Percentiles rank a stretch among this genome's conserved stretches.
These are phyloP conservation scores for Oryzias sinensis DNA, from an alignment of 2,797 vertebrate genomes.

Conservation along the genomic window DNA sequence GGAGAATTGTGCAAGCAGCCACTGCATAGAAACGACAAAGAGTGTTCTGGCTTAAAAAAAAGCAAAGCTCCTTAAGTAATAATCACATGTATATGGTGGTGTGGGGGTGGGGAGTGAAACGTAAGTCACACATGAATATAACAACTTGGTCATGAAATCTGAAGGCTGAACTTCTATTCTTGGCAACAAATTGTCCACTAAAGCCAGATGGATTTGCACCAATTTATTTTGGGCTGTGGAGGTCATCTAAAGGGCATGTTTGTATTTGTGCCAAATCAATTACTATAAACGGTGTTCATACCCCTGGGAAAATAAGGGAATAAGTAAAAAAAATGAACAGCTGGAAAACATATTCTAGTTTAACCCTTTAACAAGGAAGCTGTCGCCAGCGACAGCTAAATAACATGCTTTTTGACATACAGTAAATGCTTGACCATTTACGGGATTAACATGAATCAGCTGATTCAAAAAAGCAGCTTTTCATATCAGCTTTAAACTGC, in stretches of 20 bases:
- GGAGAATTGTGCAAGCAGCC: constrained; percentile 30
- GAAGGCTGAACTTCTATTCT: constrained; percentile 70
- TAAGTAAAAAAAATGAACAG: constrained; percentile 52
- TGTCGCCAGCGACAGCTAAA: too few species aligned
- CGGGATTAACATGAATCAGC: too few species aligned
- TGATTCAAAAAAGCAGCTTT: too few species aligned
- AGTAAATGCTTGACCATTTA: too few species aligned
- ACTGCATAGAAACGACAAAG: constrained; percentile 37
- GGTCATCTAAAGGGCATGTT: constrained; percentile 62
- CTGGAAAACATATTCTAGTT: not conserved
- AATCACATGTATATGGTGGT: constrained; percentile 65
- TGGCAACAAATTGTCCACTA: constrained; percentile 62
- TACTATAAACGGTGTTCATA: constrained; percentile 59
- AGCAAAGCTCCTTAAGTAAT: constrained; percentile 44
- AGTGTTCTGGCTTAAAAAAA: constrained; percentile 34
- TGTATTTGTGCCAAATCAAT: constrained; percentile 74
- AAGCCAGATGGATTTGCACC: constrained; percentile 73
- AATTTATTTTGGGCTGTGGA: constrained; percentile 66
- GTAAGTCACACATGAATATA: constrained; percentile 63
- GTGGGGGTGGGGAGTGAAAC: constrained; percentile 56
- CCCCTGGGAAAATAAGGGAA: constrained; percentile 47
- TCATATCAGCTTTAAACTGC: too few species aligned
- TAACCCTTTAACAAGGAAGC: too few species aligned
- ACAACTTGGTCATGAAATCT: constrained; percentile 70
- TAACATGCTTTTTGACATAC: too few species aligned